Evolutionary conservation across 1,140 invertebrate genomes (phyloP).

Genomic region (Dreissena polymorpha): DNA sequence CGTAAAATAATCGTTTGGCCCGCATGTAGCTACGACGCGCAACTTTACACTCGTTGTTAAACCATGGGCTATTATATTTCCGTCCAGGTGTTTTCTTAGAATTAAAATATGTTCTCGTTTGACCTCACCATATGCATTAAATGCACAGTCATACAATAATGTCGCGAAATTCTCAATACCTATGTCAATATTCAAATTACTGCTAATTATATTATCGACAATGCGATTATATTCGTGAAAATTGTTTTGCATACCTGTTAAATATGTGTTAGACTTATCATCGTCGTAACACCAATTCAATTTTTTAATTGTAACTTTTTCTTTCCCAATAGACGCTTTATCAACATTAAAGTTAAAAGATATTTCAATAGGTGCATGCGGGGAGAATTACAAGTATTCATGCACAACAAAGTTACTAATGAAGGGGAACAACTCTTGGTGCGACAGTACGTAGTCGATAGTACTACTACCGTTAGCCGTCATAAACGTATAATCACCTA

Average conservation of each 20-base stretch:
- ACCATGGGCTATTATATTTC: too few relatives aligned
- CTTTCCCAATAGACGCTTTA: background rate
- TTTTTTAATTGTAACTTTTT: background rate
- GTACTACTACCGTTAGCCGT: slow-evolving; percentile 8
- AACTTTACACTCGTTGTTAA: too few relatives aligned
- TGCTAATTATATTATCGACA: too few relatives aligned
- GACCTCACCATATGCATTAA: too few relatives aligned
- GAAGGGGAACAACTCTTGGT: slow-evolving; percentile 12
- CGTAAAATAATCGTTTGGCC: too few relatives aligned
- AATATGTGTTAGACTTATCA: background rate
- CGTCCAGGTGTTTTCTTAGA: too few relatives aligned
- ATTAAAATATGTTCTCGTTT: too few relatives aligned
- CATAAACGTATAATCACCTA: slow-evolving; percentile 25
- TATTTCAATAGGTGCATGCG: slow-evolving; percentile 5
- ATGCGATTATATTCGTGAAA: background rate
- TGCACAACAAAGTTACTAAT: slow-evolving; percentile 13
- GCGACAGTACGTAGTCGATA: slow-evolving; percentile 19
- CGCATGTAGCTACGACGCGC: too few relatives aligned
- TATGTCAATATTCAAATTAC: background rate
- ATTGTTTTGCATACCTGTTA: background rate
- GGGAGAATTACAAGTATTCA: slow-evolving; percentile 15
- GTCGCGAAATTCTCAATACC: background rate
- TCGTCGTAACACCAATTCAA: background rate
- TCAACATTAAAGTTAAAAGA: too few relatives aligned
- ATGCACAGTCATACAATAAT: too few relatives aligned